phyloP scores from a whole-genome alignment of 2,888 invertebrate species.

The Brachynemurus nebulosus region DNA sequence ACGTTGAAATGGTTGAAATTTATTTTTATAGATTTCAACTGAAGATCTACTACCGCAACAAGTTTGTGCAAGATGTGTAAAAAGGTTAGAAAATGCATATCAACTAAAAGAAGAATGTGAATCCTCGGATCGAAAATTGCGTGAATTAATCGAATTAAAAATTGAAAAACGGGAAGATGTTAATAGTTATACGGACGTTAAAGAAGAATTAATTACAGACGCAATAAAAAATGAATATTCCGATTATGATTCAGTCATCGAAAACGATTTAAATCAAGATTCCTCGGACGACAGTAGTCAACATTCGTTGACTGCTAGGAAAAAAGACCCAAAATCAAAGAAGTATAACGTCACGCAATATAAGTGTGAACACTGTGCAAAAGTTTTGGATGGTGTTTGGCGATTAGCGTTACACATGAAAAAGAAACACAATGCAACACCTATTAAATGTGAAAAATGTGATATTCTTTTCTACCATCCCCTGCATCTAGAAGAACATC shows the following conservation, averaged over 20 bases:
- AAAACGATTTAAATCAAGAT: too few species aligned
- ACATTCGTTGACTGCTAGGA: too few species aligned
- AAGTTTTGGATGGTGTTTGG: neutral
- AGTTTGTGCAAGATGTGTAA: neutral
- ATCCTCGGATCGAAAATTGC: neutral
- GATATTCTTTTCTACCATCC: neutral
- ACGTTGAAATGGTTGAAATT: too few species aligned
- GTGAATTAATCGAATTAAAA: neutral
- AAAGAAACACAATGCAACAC: neutral
- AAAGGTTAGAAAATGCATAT: neutral
- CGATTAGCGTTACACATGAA: conserved; percentile 1
- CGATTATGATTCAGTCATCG: too few species aligned
- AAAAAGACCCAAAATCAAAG: too few species aligned
- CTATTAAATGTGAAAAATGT: conserved; percentile 1
- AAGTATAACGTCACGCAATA: neutral
- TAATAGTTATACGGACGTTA: too few species aligned
- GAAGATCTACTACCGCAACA: neutral
- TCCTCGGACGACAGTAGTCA: too few species aligned
- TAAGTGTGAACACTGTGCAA: neutral
- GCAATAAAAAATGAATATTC: too few species aligned
- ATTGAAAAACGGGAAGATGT: too few species aligned
- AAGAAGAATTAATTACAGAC: too few species aligned
- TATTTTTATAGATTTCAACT: neutral
- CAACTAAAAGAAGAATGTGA: neutral
- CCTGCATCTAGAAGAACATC: neutral